Percentiles rank a stretch among this genome's conserved stretches.
These are phyloP conservation scores for Siderastrea radians DNA, from an alignment of 92 coral and sea anemone genomes.

Conservation along the genomic window DNA sequence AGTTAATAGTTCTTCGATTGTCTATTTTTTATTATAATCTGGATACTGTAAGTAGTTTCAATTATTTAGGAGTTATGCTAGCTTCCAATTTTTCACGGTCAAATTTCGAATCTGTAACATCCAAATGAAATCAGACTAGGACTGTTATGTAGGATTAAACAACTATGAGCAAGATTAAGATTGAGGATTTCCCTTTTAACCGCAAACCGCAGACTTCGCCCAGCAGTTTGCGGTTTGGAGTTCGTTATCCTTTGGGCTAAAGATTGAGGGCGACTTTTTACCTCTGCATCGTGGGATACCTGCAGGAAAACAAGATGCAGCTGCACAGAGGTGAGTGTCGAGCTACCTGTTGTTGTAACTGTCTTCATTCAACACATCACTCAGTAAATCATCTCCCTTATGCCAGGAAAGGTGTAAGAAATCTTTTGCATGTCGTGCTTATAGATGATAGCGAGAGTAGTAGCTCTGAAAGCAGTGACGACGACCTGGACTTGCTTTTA, in stretches of 20 bases:
- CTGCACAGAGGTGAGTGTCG: conserved; percentile 11
- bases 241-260: conserved; percentile 2
- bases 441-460: conserved; percentile 27
- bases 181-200: conserved; percentile 3
- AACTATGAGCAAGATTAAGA: too few species aligned
- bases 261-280: conserved; percentile 14
- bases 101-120: too few species aligned
- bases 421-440: conserved; percentile 13
- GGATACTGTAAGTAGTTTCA: too few species aligned
- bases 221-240: conserved; percentile 12
- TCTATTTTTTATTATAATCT: too few species aligned
- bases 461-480: conserved; percentile 39
- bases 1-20: too few species aligned
- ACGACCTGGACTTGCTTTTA: conserved; percentile 28
- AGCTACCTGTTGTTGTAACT: conserved; percentile 1
- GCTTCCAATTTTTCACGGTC: too few species aligned
- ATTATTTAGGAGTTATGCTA: too few species aligned
- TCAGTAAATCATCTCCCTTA: conserved; percentile 5
- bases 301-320: conserved; percentile 27
- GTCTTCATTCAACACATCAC: conserved; percentile 18
- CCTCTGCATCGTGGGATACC: conserved; percentile 28
- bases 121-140: too few species aligned
- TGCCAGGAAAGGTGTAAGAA: conserved; percentile 12
- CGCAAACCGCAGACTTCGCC: conserved; percentile 12
- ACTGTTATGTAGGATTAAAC: too few species aligned